Base-by-base conservation (phyloP, 2,113 vertebrate genomes). In the Phrynocephalus versicolor region DNA sequence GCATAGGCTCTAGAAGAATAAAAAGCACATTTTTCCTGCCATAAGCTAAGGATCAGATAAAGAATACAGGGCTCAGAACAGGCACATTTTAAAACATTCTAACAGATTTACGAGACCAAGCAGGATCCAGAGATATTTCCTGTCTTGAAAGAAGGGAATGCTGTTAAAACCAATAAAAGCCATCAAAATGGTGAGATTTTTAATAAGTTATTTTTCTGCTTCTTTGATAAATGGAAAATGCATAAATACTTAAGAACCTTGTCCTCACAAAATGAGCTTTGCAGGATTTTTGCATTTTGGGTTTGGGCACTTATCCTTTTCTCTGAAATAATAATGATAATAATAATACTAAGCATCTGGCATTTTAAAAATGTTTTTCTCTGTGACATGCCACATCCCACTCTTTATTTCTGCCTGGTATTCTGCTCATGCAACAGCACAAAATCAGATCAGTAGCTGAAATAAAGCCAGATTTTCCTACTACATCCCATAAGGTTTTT, bases 61-160 rank as follows among this genome's bases (percentile, higher is more conserved):
- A 70, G 82, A 82, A 41, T 33, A 23, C 73, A 57, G 65, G 57
- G 67, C 76, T 91, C 83, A 35, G 0, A 2, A 23, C 72, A 51
- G 45, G 62, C 39, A 58, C 39, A 45, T 19, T 8, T 64, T 74
- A 64, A 62, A 87, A 19, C 19, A 27, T 81, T 67, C 88, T 85
- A 82, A 69, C 64, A 90, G 74, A 67, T 84, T 27, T 2, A 72
- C 37, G 41, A 45, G 30, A 89, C 76, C 91, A 70, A 30, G 85
- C 75, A 80, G 79, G 90, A 86, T 71, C 79, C 71, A 65, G 75
- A 79, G 82, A 83, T 69, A 39, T 81, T 88, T 85, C 85, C 79
- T 84, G 15, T 25, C 77, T 90, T 85, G 14, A 82, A 73, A 90
- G 88, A 35, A 72, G 90, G 30, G 71, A 73, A 37, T n/a, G 75